Evolutionary conservation across 2,888 invertebrate genomes (phyloP), one percentile per base, ranked within the genome.

Genomic region (Gisinianus flammeolus): DNA sequence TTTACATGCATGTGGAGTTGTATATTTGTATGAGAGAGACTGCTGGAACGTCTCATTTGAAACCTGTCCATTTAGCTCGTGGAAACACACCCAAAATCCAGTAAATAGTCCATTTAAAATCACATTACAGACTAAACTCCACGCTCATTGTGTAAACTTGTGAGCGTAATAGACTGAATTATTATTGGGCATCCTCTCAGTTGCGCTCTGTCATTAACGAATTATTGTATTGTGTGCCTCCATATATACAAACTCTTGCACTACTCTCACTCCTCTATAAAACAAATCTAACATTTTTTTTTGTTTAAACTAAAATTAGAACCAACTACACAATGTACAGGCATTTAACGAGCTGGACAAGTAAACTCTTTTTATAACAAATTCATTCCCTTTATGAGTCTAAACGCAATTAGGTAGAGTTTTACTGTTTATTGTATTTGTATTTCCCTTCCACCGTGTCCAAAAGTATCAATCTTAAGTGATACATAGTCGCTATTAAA

Each of bases 51-150:
- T 62, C 33, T 68, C 68, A 35, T 35, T 26, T 68, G 31, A 68
- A 68, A 44, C 35, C 33, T 33, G 33, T 67, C 44, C 24, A 33
- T 31, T 68, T 24, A 26, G 8, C 22, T 31, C 8, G 35, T 68
- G 68, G 35, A 35, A 68, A 35, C 68, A 35, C 68, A 24, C 64
- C 28, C 68, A 22, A 68, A 68, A 68, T 68, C 68, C n/a, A 44
- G 22, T 68, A 68, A 68, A 68, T 68, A 68, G 68, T 68, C 68
- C 68, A 68, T 68, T 68, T 68, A 44, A 68, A 35, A 24, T 68
- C 68, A 24, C 44, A 35, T 35, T 68, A 44, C 8, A 35, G 26
- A 2, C 68, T 44, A 58, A 62, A 62, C 35, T 67, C n/a, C n/a
- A 22, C 2, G 22, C n/a, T 28, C 26, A 67, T 33, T 67, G 67